A percentile compares a stretch with the other conserved stretches of the same genome.
Conservation (phyloP, 2,888 invertebrate genomes). For the Drosophila anceps region DNA sequence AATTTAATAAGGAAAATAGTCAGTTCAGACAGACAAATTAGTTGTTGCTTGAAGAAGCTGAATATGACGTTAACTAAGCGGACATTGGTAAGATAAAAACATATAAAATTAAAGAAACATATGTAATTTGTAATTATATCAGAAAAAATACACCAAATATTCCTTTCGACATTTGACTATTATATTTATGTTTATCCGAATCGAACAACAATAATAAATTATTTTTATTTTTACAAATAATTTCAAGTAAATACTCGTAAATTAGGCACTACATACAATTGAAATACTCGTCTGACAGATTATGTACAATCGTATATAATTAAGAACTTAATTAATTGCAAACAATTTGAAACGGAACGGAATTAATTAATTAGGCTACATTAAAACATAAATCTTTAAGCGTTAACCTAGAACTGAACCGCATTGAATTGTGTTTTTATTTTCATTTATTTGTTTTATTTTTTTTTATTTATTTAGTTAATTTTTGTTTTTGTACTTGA, state of each 20-base stretch:
- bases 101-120: too few species aligned
- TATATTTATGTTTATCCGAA: slow-evolving; percentile 47
- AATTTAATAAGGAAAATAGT: not conserved
- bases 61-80: too few species aligned
- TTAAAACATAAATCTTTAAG: slow-evolving; percentile 6
- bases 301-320: slow-evolving; percentile 58
- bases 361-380: slow-evolving; percentile 39
- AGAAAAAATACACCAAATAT: not conserved
- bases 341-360: slow-evolving; percentile 40
- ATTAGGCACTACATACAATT: slow-evolving; percentile 46
- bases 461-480: slow-evolving; percentile 16
- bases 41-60: not conserved
- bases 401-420: slow-evolving; percentile 23
- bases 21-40: not conserved
- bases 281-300: slow-evolving; percentile 29
- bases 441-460: not conserved
- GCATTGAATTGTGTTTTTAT: slow-evolving; percentile 28
- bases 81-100: too few species aligned
- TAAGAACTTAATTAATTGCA: slow-evolving; percentile 33
- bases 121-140: too few species aligned
- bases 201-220: slow-evolving; percentile 57
- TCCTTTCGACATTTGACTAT: slow-evolving; percentile 17
- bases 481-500: slow-evolving; percentile 55
- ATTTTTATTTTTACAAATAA: slow-evolving; percentile 49
- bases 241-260: slow-evolving; percentile 28